Evolutionary conservation across 2,888 invertebrate genomes (phyloP).

Genomic region (Morpho helenor): DNA sequence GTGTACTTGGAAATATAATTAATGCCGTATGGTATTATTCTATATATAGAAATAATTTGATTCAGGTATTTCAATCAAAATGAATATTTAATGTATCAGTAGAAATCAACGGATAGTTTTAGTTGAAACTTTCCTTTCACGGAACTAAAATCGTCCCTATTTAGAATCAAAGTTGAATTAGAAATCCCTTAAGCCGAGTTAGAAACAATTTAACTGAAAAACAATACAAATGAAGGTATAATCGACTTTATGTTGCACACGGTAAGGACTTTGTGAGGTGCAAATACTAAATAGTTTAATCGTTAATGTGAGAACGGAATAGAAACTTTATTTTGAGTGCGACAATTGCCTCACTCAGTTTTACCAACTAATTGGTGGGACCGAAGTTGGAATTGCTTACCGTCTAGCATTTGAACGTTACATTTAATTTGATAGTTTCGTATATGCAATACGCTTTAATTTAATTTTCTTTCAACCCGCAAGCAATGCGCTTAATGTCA

Average conservation of each 20-base stretch:
- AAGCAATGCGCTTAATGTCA: neutral
- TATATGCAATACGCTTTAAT: slow-evolving; percentile 2
- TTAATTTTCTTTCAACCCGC: neutral
- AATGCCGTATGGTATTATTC: too few relatives aligned
- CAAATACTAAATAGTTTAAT: slow-evolving; percentile 20
- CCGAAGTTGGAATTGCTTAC: slow-evolving; percentile 48
- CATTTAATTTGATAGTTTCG: slow-evolving; percentile 9
- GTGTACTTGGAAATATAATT: too few relatives aligned
- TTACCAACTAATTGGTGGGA: slow-evolving; percentile 67
- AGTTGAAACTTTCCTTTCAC: slow-evolving; percentile 53
- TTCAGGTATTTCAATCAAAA: too few relatives aligned
- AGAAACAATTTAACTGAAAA: slow-evolving; percentile 35
- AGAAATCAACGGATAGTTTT: slow-evolving; percentile 47
- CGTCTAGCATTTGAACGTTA: slow-evolving; percentile 18
- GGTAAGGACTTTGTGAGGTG: slow-evolving; percentile 10
- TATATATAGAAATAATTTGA: too few relatives aligned
- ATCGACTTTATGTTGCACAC: neutral
- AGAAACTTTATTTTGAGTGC: slow-evolving; percentile 66
- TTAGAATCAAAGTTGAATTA: slow-evolving; percentile 68
- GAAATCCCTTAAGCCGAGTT: slow-evolving; percentile 71
- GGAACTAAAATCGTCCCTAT: slow-evolving; percentile 60
- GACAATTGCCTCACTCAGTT: slow-evolving; percentile 71
- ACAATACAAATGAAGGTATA: neutral
- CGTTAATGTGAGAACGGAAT: slow-evolving; percentile 51
- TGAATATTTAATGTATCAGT: neutral